phyloP scores from a whole-genome alignment of 2,888 invertebrate species.

The Drosophila nr. fundita region DNA sequence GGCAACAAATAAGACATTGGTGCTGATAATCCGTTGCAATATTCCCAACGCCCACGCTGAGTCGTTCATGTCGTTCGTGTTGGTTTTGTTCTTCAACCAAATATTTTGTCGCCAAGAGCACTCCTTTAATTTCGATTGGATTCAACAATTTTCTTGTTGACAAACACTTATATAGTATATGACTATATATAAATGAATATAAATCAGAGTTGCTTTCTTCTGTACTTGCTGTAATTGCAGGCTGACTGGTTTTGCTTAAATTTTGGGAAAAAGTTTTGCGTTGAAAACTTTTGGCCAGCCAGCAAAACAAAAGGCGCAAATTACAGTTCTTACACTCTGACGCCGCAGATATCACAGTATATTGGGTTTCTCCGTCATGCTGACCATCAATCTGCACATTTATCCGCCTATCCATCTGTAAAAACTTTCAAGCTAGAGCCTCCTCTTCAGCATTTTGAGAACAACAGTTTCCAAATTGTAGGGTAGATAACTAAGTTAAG shows the following conservation, averaged over 20 bases:
- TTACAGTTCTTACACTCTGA: slow-evolving; percentile 46
- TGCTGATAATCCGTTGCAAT: slow-evolving; percentile 43
- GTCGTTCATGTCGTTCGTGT: slow-evolving; percentile 34
- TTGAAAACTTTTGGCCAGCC: slow-evolving; percentile 60
- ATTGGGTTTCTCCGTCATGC: not conserved
- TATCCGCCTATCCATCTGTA: not conserved
- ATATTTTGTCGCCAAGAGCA: slow-evolving; percentile 74
- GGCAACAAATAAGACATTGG: slow-evolving; percentile 33
- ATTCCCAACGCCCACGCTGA: slow-evolving; percentile 13
- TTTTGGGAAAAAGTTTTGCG: slow-evolving; percentile 65
- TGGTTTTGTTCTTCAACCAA: slow-evolving; percentile 44
- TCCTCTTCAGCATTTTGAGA: not conserved
- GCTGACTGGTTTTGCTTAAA: slow-evolving; percentile 39
- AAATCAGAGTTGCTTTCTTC: slow-evolving; percentile 25
- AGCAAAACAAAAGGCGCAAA: slow-evolving; percentile 73
- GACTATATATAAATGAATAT: slow-evolving; percentile 27
- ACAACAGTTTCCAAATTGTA: not conserved
- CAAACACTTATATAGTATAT: slow-evolving; percentile 24
- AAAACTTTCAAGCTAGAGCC: not conserved
- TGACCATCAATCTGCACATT: not conserved
- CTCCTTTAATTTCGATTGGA: slow-evolving; percentile 75
- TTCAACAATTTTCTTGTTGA: slow-evolving; percentile 56
- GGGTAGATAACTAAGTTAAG: not conserved
- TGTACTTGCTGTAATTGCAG: slow-evolving; percentile 30
- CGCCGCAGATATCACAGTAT: not conserved